Evolutionary conservation across 1,140 invertebrate species (phyloP), one percentile per base, ranked within the genome.

Genomic region (Odontomachus brunneus): DNA sequence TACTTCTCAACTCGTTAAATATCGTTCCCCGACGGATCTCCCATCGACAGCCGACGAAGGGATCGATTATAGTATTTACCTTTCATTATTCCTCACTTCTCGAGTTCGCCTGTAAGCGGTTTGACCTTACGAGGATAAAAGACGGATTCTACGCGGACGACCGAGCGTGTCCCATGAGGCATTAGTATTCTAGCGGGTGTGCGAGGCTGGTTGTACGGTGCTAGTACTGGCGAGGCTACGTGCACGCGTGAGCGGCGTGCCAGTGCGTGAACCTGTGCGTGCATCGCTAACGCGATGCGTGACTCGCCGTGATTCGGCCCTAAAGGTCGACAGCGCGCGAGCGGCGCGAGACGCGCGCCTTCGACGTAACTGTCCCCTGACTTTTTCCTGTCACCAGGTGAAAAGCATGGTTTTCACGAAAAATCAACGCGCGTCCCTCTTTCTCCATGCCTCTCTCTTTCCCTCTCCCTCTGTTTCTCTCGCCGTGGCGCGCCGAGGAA

Each of bases 281-380:
- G 89, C 90, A 91, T 88, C 88, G 90, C 85, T 83, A 88, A 85
- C 88, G 55, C 84, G 89, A 89, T 89, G 88, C 83, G 74, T 75
- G 84, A 84, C 82, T 88, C 82, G 72, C 80, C 62, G 83, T 49
- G 62, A 86, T 84, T 85, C 90, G 87, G 85, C 86, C 89, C 90
- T 85, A 91, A 92, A 92, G 91, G 91, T 92, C 91, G 91, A 75
- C 82, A 91, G 76, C 82, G n/a, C n/a, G n/a, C n/a, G n/a, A n/a
- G n/a, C n/a, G n/a, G n/a, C n/a, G n/a, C n/a, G n/a, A n/a, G 76
- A 38, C 55, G 67, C 78, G 4, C 3, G 22, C 67, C 19, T 19
- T 17, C n/a, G n/a, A n/a, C n/a, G n/a, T n/a, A n/a, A 5, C 14
- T 62, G 29, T 55, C 2, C n/a, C 22, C 63, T 0, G 53, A 5